These are phyloP conservation scores for Rhingia rostrata DNA, from an alignment of 2,888 invertebrate species.

Conservation along the genomic window DNA sequence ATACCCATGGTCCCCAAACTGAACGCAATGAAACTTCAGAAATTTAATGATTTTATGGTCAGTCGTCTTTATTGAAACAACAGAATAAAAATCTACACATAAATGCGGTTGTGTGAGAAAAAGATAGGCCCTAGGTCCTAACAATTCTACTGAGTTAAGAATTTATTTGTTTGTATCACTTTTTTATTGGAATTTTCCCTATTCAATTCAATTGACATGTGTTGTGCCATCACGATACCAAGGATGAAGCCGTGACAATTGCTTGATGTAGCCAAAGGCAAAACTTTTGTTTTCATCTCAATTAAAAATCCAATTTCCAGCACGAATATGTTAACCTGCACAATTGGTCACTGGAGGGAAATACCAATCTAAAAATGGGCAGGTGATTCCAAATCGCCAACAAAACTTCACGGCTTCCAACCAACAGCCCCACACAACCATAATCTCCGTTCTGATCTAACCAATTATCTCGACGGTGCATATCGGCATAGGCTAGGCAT, in stretches of 20 bases:
- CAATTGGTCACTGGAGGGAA: conserved; percentile 38
- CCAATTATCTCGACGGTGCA: conserved; percentile 47
- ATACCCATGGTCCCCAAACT: no score
- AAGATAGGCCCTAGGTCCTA: no score
- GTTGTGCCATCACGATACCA: conserved; percentile 5
- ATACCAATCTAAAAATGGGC: conserved; percentile 21
- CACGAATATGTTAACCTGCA: conserved; percentile 33
- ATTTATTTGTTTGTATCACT: no score
- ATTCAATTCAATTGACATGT: neutral
- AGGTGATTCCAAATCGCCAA: conserved; percentile 20
- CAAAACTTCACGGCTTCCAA: conserved; percentile 23
- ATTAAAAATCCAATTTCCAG: conserved; percentile 52
- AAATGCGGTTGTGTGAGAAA: no score
- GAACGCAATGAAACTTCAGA: no score
- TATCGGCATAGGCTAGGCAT: conserved; percentile 16
- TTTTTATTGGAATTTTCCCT: neutral
- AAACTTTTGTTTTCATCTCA: conserved; percentile 54
- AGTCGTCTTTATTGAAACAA: no score
- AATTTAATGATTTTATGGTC: no score
- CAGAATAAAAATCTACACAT: no score
- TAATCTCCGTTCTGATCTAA: conserved; percentile 47
- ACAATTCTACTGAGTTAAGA: no score
- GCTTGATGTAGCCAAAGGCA: conserved; percentile 8
- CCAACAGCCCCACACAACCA: conserved; percentile 50
- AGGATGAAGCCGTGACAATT: conserved; percentile 45